These are phyloP conservation scores for Andrena marginata DNA, from an alignment of 2,888 invertebrate species.

Conservation along the genomic window DNA sequence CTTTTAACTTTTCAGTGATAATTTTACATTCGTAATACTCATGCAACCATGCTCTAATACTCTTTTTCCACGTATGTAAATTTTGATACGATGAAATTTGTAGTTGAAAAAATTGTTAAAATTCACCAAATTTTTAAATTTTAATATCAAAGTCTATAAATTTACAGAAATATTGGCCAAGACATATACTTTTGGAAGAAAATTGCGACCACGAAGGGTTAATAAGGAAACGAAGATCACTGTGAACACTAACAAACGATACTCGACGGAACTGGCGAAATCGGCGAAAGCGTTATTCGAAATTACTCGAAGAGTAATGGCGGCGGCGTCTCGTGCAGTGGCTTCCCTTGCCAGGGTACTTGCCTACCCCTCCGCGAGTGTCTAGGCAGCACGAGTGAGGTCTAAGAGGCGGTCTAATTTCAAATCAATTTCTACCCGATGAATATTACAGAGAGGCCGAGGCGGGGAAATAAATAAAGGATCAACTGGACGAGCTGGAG, in stretches of 20 bases:
- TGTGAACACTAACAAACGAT: background rate
- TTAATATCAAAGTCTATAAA: too few relatives aligned
- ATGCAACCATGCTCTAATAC: too few relatives aligned
- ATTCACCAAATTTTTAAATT: too few relatives aligned
- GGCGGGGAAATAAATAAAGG: conserved; percentile 81
- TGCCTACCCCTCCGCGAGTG: conserved; percentile 57
- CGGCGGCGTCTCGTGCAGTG: conserved; percentile 62
- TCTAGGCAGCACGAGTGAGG: conserved; percentile 61
- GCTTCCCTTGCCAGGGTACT: conserved; percentile 66
- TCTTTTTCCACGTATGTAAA: too few relatives aligned
- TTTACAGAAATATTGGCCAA: too few relatives aligned
- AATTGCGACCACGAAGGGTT: too few relatives aligned
- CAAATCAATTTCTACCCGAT: conserved; percentile 83
- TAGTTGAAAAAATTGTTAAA: too few relatives aligned
- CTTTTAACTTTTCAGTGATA: too few relatives aligned
- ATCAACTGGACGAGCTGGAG: conserved; percentile 70
- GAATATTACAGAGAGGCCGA: conserved; percentile 81
- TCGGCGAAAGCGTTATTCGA: conserved; percentile 40
- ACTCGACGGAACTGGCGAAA: conserved; percentile 35
- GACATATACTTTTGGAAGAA: too few relatives aligned
- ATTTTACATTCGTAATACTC: too few relatives aligned
- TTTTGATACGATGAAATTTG: too few relatives aligned
- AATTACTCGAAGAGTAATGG: conserved; percentile 35
- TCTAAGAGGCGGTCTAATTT: conserved; percentile 80
- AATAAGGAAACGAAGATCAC: background rate